Evolutionary conservation across 2,113 vertebrate genomes (phyloP).

Genomic region (Plecotus auritus): DNA sequence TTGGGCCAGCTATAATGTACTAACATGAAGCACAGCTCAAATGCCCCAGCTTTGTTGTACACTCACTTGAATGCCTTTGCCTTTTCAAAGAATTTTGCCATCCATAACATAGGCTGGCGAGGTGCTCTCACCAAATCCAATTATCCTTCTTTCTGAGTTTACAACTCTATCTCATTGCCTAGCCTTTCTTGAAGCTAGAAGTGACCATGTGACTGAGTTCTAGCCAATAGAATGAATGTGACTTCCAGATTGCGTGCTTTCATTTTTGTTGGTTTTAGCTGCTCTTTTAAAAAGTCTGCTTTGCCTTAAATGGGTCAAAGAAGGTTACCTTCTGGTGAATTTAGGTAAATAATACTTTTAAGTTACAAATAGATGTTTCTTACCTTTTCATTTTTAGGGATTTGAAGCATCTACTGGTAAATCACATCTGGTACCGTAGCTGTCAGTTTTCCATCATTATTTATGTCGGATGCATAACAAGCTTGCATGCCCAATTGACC

Average conservation of each 20-base stretch:
- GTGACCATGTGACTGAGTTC: not conserved
- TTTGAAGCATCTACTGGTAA: too few relatives aligned
- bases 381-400: too few relatives aligned
- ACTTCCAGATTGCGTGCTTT: not conserved
- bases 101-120: not conserved
- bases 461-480: not conserved
- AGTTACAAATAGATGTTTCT: too few relatives aligned
- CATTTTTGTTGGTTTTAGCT: too few relatives aligned
- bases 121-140: not conserved
- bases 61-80: not conserved
- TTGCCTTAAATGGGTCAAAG: too few relatives aligned
- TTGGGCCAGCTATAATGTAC: not conserved
- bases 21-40: not conserved
- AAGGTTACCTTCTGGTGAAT: too few relatives aligned
- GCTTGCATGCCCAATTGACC: not conserved
- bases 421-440: too few relatives aligned
- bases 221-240: not conserved
- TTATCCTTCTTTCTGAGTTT: not conserved
- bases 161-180: not conserved
- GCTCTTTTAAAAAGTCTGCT: too few relatives aligned
- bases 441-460: too few relatives aligned
- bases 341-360: too few relatives aligned
- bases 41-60: not conserved
- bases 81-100: not conserved
- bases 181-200: not conserved